These are phyloP conservation scores for Lota lota DNA, from an alignment of 2,113 vertebrate genomes.

Conservation along the genomic window DNA sequence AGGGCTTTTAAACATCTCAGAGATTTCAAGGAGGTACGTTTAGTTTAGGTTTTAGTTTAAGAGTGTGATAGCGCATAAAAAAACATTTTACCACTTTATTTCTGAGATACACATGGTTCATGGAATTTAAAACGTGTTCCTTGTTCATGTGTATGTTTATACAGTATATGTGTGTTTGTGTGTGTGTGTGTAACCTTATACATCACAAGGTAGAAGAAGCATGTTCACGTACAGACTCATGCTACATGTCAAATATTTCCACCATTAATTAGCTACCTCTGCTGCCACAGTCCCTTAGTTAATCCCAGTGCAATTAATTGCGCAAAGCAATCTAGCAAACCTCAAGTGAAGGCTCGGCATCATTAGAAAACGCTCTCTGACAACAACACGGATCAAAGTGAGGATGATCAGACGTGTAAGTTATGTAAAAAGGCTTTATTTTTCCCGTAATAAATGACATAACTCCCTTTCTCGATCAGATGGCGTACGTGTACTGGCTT, in stretches of 20 bases:
- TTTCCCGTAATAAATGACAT: conserved; percentile 6
- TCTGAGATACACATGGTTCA: no score
- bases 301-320: conserved; percentile 9
- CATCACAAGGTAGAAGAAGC: not conserved
- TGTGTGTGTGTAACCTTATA: conserved; percentile 2
- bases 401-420: not conserved
- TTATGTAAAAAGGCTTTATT: not conserved
- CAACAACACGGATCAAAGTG: not conserved
- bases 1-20: no score
- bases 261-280: conserved; percentile 14
- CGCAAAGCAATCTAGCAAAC: not conserved
- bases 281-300: not conserved
- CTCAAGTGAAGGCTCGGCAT: not conserved
- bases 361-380: not conserved
- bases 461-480: not conserved
- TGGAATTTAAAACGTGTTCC: no score
- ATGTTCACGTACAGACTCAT: not conserved
- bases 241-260: conserved; percentile 8
- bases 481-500: not conserved
- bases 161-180: no score
- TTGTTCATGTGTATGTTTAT: no score
- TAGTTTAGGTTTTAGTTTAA: no score
- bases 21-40: no score
- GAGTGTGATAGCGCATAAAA: no score
- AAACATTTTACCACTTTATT: no score